Evolutionary conservation across 2,797 vertebrate genomes (phyloP), one percentile per base, ranked within the genome.

Genomic region (Microcaecilia unicolor): DNA sequence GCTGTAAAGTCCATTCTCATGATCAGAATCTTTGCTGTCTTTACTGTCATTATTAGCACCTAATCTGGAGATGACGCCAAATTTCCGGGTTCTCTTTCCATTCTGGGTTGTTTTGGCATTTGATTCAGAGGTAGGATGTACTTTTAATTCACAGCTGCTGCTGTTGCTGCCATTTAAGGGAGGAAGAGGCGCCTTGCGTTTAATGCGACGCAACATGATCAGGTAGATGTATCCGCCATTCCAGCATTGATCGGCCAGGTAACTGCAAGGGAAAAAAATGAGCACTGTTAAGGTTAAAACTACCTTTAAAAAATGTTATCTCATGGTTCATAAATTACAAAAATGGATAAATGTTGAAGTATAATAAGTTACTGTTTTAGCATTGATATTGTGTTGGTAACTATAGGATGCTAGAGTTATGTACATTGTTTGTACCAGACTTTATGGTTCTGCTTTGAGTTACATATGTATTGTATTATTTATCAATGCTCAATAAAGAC

Each of bases 241-340:
- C 95, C 95, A 98, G 85, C 95, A 97, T 86, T 96, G 95, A 53
- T 97, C 88, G 16, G 91, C 90, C 75, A 98, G 74, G 73, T 96
- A 97, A 76, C 95, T 98, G 76, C 19, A 51, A 44, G 51, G 22
- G 43, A 15, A 52, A 71, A 17, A 38, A 32, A 55, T 5, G 10
- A 0, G 0, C 1, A 0, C 4, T 0, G 16, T 54, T 41, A n/a
- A n/a, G n/a, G n/a, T n/a, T n/a, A n/a, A n/a, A n/a, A n/a, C n/a
- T n/a, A n/a, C n/a, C n/a, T n/a, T n/a, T n/a, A n/a, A n/a, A n/a
- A n/a, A n/a, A n/a, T n/a, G n/a, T n/a, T n/a, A n/a, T n/a, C n/a
- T n/a, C n/a, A n/a, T n/a, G n/a, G n/a, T n/a, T n/a, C n/a, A n/a
- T n/a, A n/a, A n/a, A n/a, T n/a, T n/a, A n/a, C n/a, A n/a, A n/a